A percentile compares a stretch with the other conserved stretches of the same genome.
phyloP scores from a whole-genome alignment of 37 sponge, comb jelly and placozoan genomes.

The Haliclona indistincta region DNA sequence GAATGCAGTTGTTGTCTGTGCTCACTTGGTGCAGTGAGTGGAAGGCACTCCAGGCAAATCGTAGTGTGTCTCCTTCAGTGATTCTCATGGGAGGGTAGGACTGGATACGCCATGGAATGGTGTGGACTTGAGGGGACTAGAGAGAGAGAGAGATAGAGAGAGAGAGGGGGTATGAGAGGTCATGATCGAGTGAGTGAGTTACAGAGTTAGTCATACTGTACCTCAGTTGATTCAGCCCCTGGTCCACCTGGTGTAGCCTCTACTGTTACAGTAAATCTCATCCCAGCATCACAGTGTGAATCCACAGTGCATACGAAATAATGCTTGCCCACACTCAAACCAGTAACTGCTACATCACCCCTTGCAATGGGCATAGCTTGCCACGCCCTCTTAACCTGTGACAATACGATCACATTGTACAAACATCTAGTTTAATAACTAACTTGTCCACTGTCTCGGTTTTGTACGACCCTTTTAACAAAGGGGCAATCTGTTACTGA shows the following conservation, averaged over 20 bases:
- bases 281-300: constrained; percentile 68
- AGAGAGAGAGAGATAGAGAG: not conserved
- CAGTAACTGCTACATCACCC: constrained; percentile 58
- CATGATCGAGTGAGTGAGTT: not conserved
- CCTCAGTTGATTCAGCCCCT: not conserved
- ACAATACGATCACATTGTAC: not conserved
- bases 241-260: constrained; percentile 11
- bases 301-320: constrained; percentile 74
- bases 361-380: constrained; percentile 2
- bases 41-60: constrained; percentile 67
- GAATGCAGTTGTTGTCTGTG: not conserved
- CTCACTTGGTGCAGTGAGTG: constrained; percentile 81
- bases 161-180: not conserved
- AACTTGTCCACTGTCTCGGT: no score
- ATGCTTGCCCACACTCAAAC: constrained; percentile 63
- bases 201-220: not conserved
- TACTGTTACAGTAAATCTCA: constrained; percentile 69
- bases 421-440: no score
- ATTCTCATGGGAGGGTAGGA: constrained; percentile 46
- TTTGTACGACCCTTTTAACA: no score
- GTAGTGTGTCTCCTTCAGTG: constrained; percentile 29
- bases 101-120: constrained; percentile 65
- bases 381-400: constrained; percentile 56
- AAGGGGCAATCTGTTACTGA: not conserved
- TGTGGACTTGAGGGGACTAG: not conserved